A percentile compares a stretch with the other conserved stretches of the same genome.
Conservation (phyloP, 2,888 invertebrate genomes). For the Palloptera scutellata region DNA sequence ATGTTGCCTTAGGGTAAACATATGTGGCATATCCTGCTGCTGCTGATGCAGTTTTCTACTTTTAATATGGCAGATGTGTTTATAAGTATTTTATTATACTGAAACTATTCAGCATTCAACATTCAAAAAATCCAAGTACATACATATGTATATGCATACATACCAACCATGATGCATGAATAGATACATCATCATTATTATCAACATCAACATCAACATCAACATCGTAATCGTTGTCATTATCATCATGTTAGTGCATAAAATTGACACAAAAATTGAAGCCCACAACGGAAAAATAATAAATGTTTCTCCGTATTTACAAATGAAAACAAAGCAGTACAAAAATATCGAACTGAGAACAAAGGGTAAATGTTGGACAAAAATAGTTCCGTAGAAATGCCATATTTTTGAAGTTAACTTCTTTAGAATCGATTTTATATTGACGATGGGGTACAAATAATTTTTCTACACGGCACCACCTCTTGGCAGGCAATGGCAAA, state of each 20-base stretch:
- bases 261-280: conserved; percentile 1
- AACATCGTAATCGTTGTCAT: neutral
- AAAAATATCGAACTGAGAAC: too few relatives aligned
- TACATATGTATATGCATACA: too few relatives aligned
- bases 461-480: too few relatives aligned
- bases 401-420: too few relatives aligned
- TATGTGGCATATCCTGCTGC: neutral
- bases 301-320: neutral
- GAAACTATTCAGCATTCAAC: neutral
- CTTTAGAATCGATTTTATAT: too few relatives aligned
- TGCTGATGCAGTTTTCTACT: neutral
- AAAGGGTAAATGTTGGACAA: too few relatives aligned
- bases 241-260: neutral
- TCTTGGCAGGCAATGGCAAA: too few relatives aligned
- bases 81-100: conserved; percentile 13
- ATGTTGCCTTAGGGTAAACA: conserved; percentile 17
- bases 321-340: too few relatives aligned
- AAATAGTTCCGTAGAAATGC: too few relatives aligned
- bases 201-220: neutral
- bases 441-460: too few relatives aligned
- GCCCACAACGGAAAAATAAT: conserved; percentile 3
- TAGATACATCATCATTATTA: conserved; percentile 5
- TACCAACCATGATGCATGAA: neutral
- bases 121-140: too few relatives aligned
- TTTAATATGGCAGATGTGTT: conserved; percentile 19